Evolutionary conservation across 1,140 invertebrate species (phyloP).

Genomic region (Cydia splendana): DNA sequence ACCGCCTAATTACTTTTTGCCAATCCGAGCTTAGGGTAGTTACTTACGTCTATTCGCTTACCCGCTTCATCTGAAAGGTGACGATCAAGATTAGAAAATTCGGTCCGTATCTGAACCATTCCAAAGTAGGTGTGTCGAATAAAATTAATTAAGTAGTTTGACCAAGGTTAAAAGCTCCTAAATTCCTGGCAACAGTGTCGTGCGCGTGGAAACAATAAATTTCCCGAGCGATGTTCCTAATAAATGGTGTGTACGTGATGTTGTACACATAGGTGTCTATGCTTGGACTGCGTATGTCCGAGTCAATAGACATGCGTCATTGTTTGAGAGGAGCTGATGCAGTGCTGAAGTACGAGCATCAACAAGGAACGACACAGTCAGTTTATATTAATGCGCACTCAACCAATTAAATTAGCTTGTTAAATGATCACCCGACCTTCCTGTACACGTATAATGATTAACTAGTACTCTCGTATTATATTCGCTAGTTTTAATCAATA

Average conservation of each 20-base stretch:
- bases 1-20: too few species aligned
- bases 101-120: background rate
- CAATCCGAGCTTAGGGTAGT: too few species aligned
- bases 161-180: background rate
- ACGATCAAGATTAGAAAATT: too few species aligned
- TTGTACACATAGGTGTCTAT: constrained; percentile 37
- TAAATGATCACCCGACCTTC: constrained; percentile 7
- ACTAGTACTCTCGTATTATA: background rate
- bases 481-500: constrained; percentile 1
- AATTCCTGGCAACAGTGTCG: constrained; percentile 2
- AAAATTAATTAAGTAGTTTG: background rate
- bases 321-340: background rate
- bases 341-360: background rate
- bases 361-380: background rate
- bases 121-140: background rate
- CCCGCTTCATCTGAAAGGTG: too few species aligned
- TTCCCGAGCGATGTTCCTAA: constrained; percentile 7
- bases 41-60: too few species aligned
- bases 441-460: background rate
- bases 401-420: background rate
- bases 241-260: constrained; percentile 48
- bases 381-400: background rate
- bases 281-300: constrained; percentile 52
- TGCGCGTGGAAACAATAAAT: constrained; percentile 13
- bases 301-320: constrained; percentile 37